Percentiles rank a stretch among this genome's conserved stretches.
Evolutionary conservation across 2,888 invertebrate genomes (phyloP).

Genomic region (Drosophila demipolita): DNA sequence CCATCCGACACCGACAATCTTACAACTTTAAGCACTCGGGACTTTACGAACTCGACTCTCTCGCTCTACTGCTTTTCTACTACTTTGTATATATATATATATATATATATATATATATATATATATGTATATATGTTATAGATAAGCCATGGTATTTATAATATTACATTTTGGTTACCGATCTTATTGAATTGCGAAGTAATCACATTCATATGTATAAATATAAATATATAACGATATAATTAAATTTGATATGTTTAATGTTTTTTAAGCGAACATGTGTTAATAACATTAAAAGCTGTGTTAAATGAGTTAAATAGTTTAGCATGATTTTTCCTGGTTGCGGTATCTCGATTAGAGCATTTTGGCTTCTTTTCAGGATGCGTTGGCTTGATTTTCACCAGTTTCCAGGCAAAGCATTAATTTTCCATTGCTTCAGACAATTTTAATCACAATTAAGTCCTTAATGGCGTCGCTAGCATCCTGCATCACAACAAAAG

Average conservation of each 20-base stretch:
- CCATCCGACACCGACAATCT: no score
- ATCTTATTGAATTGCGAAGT: no score
- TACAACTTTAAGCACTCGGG: no score
- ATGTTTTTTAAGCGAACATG: background rate
- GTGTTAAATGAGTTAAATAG: background rate
- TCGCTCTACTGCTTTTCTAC: no score
- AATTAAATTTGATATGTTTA: background rate
- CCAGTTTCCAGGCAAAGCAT: conserved; percentile 3
- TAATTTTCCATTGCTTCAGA: conserved; percentile 25
- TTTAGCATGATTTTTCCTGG: background rate
- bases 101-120: no score
- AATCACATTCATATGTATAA: no score
- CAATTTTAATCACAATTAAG: conserved; percentile 50
- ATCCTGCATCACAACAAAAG: conserved; percentile 17
- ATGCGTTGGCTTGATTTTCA: conserved; percentile 22
- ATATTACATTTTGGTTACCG: no score
- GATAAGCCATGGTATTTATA: no score
- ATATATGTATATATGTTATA: no score
- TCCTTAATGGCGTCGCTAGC: conserved; percentile 27
- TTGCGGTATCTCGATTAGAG: background rate
- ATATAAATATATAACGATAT: no score
- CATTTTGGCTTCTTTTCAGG: background rate
- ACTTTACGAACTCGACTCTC: no score
- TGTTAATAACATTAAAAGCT: background rate
- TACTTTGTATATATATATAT: no score